Evolutionary conservation across 1,140 invertebrate genomes (phyloP).

Genomic region (Scaptomyza graminum): DNA sequence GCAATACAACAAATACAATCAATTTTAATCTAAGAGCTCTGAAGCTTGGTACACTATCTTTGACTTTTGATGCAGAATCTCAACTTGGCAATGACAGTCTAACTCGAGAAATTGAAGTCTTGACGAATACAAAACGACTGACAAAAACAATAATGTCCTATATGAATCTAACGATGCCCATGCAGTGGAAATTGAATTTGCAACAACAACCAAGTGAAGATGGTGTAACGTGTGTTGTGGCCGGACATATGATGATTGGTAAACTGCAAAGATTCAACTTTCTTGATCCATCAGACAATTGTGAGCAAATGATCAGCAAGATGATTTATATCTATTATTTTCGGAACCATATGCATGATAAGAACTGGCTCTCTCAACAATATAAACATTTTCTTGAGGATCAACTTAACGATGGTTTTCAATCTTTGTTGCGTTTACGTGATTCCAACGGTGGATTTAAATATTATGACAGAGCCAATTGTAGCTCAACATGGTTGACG

Average conservation of each 20-base stretch:
- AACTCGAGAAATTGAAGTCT: background rate
- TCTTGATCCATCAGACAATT: slow-evolving; percentile 14
- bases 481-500: slow-evolving; percentile 41
- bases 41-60: background rate
- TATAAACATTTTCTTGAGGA: background rate
- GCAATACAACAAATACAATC: background rate
- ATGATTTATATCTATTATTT: slow-evolving; percentile 21
- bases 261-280: background rate
- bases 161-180: background rate
- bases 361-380: background rate
- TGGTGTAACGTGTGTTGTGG: slow-evolving; percentile 18
- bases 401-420: slow-evolving; percentile 29
- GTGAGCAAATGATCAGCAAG: slow-evolving; percentile 41
- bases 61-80: background rate
- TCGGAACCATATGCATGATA: slow-evolving; percentile 3
- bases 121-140: background rate
- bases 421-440: slow-evolving; percentile 20
- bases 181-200: too few relatives aligned
- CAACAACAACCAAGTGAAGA: background rate
- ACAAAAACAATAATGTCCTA: background rate
- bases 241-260: background rate
- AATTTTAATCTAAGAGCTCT: slow-evolving; percentile 1
- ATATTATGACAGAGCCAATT: background rate
- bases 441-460: slow-evolving; percentile 7
- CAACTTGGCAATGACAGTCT: background rate